A percentile compares a stretch with the other conserved stretches of the same genome.
phyloP scores from a whole-genome alignment of 2,888 invertebrate genomes.

The Neoascia interrupta region DNA sequence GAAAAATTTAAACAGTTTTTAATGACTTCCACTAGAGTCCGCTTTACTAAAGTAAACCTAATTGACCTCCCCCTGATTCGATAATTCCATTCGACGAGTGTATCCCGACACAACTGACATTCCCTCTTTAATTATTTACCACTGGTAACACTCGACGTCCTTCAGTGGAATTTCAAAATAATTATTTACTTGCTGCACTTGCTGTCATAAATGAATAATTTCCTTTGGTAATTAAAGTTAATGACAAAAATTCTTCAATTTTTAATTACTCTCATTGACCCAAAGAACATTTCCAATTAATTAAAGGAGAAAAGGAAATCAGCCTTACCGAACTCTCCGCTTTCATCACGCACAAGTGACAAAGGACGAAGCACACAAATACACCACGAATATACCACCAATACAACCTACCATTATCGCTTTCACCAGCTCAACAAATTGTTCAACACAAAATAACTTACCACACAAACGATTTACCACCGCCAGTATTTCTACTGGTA shows the following conservation, averaged over 20 bases:
- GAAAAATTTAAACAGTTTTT: too few relatives aligned
- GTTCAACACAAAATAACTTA: conserved; percentile 52
- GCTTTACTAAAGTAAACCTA: too few relatives aligned
- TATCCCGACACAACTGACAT: conserved; percentile 11
- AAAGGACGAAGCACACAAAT: too few relatives aligned
- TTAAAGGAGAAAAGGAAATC: conserved; percentile 14
- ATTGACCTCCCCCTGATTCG: too few relatives aligned
- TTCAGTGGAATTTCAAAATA: conserved; percentile 16
- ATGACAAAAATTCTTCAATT: conserved; percentile 63
- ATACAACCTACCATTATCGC: neutral
- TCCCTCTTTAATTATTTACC: conserved; percentile 23
- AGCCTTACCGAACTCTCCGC: neutral
- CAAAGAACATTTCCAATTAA: conserved; percentile 45
- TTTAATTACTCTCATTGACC: conserved; percentile 62
- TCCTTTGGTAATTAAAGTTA: conserved; percentile 53
- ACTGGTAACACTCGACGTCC: conserved; percentile 3
- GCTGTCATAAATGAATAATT: conserved; percentile 49
- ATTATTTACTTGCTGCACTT: conserved; percentile 39
- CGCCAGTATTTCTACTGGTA: conserved; percentile 37
- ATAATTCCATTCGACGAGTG: too few relatives aligned
- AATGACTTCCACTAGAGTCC: too few relatives aligned
- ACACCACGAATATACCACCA: too few relatives aligned
- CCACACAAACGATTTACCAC: conserved; percentile 36
- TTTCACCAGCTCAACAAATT: conserved; percentile 45
- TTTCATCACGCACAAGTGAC: conserved; percentile 50